Conservation (phyloP, 2,797 vertebrate genomes). For the Epinephelus malabaricus region DNA sequence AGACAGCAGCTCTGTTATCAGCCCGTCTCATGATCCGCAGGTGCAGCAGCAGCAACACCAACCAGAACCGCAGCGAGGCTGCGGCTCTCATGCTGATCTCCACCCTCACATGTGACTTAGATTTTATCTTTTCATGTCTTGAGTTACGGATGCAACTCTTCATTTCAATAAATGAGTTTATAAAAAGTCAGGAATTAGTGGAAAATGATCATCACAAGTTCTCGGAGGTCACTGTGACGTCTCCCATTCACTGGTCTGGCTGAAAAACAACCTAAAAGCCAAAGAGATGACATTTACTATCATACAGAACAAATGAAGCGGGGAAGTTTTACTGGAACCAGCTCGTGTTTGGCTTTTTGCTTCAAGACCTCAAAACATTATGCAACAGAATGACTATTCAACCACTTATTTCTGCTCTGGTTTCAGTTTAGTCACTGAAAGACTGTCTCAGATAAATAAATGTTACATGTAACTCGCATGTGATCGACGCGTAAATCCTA, state of each 20-base stretch:
- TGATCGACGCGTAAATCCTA: too few species aligned
- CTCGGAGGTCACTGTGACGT: too few species aligned
- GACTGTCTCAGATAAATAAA: too few species aligned
- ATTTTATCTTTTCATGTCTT: not conserved
- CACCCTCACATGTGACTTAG: slow-evolving; percentile 20
- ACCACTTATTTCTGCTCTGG: not conserved
- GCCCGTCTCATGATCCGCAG: slow-evolving; percentile 56
- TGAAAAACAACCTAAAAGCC: not conserved
- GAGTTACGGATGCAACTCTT: too few species aligned
- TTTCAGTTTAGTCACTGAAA: not conserved
- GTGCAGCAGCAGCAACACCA: slow-evolving; percentile 30
- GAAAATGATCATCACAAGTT: not conserved
- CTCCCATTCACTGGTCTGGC: not conserved
- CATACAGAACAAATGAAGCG: not conserved
- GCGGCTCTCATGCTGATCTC: not conserved
- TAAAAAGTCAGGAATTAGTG: not conserved
- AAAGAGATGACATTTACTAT: not conserved
- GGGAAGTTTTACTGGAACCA: not conserved
- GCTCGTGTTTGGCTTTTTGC: not conserved
- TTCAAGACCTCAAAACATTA: too few species aligned
- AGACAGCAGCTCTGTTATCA: slow-evolving; percentile 48
- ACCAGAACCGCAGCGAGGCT: slow-evolving; percentile 7
- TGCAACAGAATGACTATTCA: not conserved
- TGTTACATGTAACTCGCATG: too few species aligned
- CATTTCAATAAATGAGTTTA: fast-evolving